Conservation (phyloP, 2,113 vertebrate species). For the Chaetops frenatus region DNA sequence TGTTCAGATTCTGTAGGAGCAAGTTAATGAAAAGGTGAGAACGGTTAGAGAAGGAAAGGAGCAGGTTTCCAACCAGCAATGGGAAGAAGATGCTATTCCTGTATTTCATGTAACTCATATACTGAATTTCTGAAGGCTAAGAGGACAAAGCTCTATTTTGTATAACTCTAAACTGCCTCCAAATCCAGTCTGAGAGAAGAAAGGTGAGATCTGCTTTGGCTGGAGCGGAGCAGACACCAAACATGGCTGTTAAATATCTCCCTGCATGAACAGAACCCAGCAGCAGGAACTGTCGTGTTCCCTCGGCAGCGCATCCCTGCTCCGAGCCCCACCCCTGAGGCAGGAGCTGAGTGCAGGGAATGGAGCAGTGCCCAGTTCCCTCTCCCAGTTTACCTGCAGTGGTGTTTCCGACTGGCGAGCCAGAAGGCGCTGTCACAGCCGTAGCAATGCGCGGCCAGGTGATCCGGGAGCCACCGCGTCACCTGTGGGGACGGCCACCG, state of each 20-base stretch:
- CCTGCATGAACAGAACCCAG: not conserved
- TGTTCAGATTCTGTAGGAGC: not conserved
- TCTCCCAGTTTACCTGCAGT: constrained; percentile 84
- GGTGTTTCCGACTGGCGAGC: constrained; percentile 91
- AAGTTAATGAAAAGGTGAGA: not conserved
- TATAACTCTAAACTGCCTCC: not conserved
- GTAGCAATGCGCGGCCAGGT: constrained; percentile 93
- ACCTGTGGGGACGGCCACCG: constrained; percentile 70
- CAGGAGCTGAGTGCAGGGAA: not conserved
- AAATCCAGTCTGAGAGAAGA: not conserved
- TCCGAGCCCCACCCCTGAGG: not conserved
- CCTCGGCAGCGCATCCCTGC: not conserved
- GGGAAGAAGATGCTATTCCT: not conserved
- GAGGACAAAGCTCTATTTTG: not conserved
- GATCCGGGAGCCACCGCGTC: constrained; percentile 96
- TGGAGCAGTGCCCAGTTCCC: not conserved
- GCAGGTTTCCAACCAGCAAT: not conserved
- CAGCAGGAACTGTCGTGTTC: not conserved
- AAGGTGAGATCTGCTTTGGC: not conserved
- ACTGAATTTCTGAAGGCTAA: not conserved
- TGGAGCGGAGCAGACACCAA: not conserved
- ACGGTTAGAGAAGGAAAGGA: not conserved
- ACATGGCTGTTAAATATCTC: accelerated
- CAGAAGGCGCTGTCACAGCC: constrained; percentile 94
- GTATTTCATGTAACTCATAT: not conserved